A percentile compares a stretch with the other conserved stretches of the same genome.
Conservation (phyloP, 92 coral and sea anemone species). For the Isaurus tuberculatus region DNA sequence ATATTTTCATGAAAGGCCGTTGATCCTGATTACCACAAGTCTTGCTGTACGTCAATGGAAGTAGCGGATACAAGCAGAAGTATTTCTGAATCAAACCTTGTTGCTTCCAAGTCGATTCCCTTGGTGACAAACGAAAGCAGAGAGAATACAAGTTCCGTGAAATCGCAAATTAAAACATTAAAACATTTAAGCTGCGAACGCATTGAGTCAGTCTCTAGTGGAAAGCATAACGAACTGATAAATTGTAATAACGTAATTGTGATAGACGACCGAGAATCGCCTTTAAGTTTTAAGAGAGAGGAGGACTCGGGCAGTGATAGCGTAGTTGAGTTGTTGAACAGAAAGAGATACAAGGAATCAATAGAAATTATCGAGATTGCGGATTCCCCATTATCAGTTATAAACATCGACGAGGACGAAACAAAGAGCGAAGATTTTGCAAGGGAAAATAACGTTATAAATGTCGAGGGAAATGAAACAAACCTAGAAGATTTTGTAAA, state of each 20-base stretch:
- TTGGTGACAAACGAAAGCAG: background rate
- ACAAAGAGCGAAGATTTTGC: background rate
- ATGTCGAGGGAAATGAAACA: background rate
- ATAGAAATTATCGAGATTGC: conserved; percentile 7
- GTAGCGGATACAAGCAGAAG: background rate
- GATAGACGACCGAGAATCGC: background rate
- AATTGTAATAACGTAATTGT: background rate
- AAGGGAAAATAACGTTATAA: background rate
- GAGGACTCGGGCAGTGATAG: background rate
- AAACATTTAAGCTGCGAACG: background rate
- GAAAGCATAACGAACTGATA: background rate
- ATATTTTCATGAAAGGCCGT: background rate
- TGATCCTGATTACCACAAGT: no score
- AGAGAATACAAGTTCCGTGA: background rate
- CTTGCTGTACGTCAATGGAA: background rate
- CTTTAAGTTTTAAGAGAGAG: background rate
- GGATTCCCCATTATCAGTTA: conserved; percentile 31
- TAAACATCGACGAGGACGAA: background rate
- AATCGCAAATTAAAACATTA: background rate
- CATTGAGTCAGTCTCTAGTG: background rate
- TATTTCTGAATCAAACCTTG: background rate
- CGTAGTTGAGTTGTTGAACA: background rate
- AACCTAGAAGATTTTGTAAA: background rate
- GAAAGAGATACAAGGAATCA: background rate
- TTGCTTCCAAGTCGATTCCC: background rate